Evolutionary conservation across 2,888 invertebrate species (phyloP), one percentile per base, ranked within the genome.

Genomic region (Hydraecia micacea): DNA sequence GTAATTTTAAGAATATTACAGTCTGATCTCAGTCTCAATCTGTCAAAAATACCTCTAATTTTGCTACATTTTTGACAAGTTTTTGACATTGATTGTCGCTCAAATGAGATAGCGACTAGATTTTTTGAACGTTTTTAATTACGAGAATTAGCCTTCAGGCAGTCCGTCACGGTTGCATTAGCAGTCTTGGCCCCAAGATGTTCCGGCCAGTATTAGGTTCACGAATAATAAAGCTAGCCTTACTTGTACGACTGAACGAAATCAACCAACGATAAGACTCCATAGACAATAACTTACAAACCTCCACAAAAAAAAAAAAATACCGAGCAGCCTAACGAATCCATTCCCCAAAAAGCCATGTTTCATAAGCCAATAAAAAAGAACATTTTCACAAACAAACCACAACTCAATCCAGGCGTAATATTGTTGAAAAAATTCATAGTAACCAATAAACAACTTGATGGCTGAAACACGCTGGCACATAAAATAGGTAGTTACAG

Each of bases 381-480:
- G 49, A 73, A 71, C 32, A 66, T 77, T 85, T 70, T 72, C 55
- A 62, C 65, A 72, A 73, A 63, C 36, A 63, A 65, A 65, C 74
- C 78, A 84, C 81, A 80, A 73, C 75, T 81, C 80, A 72, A 83
- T 88, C 67, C 55, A 76, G 73, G 39, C 58, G 55, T 71, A 84
- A 82, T 80, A 74, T 80, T 80, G 85, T 78, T 80, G 63, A 25
- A 75, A 76, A 85, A 85, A 88, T 77, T 85, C 86, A 88, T 88
- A 75, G 78, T 81, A 60, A 71, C 79, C 80, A 87, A 87, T 87
- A 87, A 88, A 88, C 87, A 85, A 83, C 49, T 83, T 80, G 73
- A 79, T 81, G 81, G 79, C 32, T 66, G 62, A 52, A 76, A 74
- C 83, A 74, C 75, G 72, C 42, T 36, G 46, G 1, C 28, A 65